Base-by-base conservation (phyloP, 2,113 vertebrate species). In the Rhinolophus sinicus region DNA sequence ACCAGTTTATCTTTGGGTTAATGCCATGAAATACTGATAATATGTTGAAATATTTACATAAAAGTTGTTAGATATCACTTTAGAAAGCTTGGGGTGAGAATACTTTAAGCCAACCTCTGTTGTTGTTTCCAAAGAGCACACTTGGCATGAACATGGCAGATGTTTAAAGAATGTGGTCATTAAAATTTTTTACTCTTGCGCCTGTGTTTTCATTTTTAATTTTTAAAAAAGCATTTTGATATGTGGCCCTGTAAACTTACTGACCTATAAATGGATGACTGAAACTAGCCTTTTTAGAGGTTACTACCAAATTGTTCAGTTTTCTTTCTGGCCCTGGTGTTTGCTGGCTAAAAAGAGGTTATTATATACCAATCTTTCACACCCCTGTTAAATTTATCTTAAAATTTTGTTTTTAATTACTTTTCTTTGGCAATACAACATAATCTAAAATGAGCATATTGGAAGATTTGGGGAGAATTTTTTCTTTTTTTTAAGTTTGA, bases 131-230 rank as follows among this genome's bases (percentile, higher is more conserved):
- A 88, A 62, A 88, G 52, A 89, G 21, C 38, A 76, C 70, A 84
- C 33, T 83, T 96, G 28, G 35, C 69, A 72, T 78, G 88, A 87
- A 69, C 22, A 26, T 75, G 38, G 15, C 52, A 94, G 33, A 44
- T 92, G 21, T 89, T 69, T 89, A 69, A 88, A 94, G 35, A 94
- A 84, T 73, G 28, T 82, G 18, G 26, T 88, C n/a, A 91, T 91
- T 75, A 87, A 84, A 83, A 9, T 72, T 28, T 67, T 94, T 96
- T 94, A 69, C 28, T 94, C 70, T 92, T 95, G 38, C 5, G 88
- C 11, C 35, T 88, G 8, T 95, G 62, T 76, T 21, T 28, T 62
- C 8, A 30, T 62, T 75, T 60, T 92, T 84, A 14, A 64, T 52
- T 38, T 62, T 28, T 65, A 65, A 85, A 13, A 96, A 76, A 38